Conservation (phyloP, 2,888 invertebrate genomes). For the Glaucopsyche alexis region DNA sequence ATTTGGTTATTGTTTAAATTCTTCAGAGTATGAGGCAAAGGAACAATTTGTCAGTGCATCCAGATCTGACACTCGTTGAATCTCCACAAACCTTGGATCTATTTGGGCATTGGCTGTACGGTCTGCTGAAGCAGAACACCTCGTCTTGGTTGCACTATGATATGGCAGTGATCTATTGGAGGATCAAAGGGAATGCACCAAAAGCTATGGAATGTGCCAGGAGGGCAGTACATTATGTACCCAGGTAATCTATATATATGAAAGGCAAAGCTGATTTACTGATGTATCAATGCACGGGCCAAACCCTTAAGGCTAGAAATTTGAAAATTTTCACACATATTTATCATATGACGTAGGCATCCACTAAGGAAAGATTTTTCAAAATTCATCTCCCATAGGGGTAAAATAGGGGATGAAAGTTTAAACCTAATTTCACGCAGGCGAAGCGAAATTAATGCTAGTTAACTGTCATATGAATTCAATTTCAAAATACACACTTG, state of each 20-base stretch:
- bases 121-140: conserved; percentile 82
- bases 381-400: no score
- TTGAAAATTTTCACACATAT: no score
- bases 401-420: no score
- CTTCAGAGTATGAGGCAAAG: conserved; percentile 62
- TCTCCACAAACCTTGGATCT: conserved; percentile 47
- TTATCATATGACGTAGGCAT: no score
- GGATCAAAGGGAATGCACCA: conserved; percentile 85
- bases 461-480: no score
- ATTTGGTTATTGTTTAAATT: conserved; percentile 12
- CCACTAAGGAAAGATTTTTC: no score
- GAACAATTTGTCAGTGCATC: conserved; percentile 55
- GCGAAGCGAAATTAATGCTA: no score
- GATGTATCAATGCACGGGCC: no score
- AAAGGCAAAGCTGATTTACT: no score
- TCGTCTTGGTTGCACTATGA: conserved; percentile 90
- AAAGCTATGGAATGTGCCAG: conserved; percentile 90
- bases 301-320: no score
- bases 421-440: no score
- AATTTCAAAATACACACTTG: no score
- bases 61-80: conserved; percentile 46
- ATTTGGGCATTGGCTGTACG: conserved; percentile 82
- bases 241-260: conserved; percentile 84
- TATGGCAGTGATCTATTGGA: conserved; percentile 89
- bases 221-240: conserved; percentile 86